Base-by-base conservation (phyloP, 2,113 vertebrate genomes). In the Pedionomus torquatus region DNA sequence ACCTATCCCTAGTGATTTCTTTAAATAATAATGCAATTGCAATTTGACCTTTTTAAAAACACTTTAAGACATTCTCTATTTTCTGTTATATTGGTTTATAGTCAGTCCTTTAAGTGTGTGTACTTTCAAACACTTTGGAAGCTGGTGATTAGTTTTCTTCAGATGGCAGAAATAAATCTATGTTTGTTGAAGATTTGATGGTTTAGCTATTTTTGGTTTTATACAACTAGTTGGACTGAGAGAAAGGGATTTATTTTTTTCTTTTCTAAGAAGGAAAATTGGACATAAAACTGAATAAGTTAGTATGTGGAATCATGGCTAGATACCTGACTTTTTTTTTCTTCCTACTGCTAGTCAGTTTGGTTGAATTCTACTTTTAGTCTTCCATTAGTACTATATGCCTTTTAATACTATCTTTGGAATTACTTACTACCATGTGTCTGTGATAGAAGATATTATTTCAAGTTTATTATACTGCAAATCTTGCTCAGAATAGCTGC, bases 171-270 rank as follows among this genome's bases (percentile, higher is more conserved):
- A 71, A 54, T 85, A 72, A 65, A 43, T 82, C 26, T 61, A 2
- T 60, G 23, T 55, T 93, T 69, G 7, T 37, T 21, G 44, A 90
- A 87, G 31, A 28, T 7, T 30, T 3, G 8, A 7, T 69, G 25
- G 44, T 85, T 76, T 76, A 76, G 20, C 48, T 68, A 5, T 76
- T 95, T 87, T 52, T 7, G 31, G 89, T 91, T 83, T 72, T 57
- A 24, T 75, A 31, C 4, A 60, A 30, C 10, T 79, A 39, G 44
- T 28, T 74, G 19, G 11, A 84, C 21, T 78, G 57, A 71, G 55
- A 63, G 78, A 49, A n/a, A 28, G 15, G 11, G 4, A 3, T 39
- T 80, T 23, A 6, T 25, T 79, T n/a, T 58, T 66, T 66, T 35
- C 1, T 51, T 69, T 74, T 74, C 9, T 54, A 13, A 70, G 52